Evolutionary conservation across 2,888 invertebrate species (phyloP).

Genomic region (Leucoma salicis): DNA sequence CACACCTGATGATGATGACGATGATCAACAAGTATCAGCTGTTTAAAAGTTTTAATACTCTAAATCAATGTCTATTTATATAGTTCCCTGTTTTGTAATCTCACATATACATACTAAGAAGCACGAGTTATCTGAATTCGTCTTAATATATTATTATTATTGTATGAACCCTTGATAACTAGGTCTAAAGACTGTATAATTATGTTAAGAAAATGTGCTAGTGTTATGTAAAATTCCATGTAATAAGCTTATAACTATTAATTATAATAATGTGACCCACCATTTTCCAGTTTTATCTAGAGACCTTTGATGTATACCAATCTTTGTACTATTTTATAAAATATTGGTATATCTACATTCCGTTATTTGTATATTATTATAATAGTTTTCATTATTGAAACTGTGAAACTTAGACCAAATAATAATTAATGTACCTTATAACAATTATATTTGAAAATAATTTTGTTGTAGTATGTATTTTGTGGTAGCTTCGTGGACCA

Average conservation of each 20-base stretch:
- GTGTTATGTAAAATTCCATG: slow-evolving; percentile 79
- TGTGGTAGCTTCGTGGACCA: slow-evolving; percentile 80
- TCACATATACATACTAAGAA: slow-evolving; percentile 71
- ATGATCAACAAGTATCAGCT: slow-evolving; percentile 79
- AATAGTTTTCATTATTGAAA: slow-evolving; percentile 76
- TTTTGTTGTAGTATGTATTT: slow-evolving; percentile 68
- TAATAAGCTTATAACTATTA: slow-evolving; percentile 52
- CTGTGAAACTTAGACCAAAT: slow-evolving; percentile 82
- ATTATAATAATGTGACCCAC: slow-evolving; percentile 76
- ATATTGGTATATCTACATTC: slow-evolving; percentile 78
- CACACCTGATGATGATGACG: slow-evolving; percentile 76
- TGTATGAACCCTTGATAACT: slow-evolving; percentile 75
- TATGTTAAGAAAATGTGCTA: slow-evolving; percentile 72
- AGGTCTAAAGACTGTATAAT: slow-evolving; percentile 82
- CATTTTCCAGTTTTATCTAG: slow-evolving; percentile 80
- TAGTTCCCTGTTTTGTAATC: slow-evolving; percentile 75
- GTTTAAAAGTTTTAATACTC: slow-evolving; percentile 69
- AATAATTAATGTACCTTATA: slow-evolving; percentile 82
- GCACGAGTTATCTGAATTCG: slow-evolving; percentile 73
- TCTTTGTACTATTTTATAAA: slow-evolving; percentile 60
- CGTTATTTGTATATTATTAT: slow-evolving; percentile 77
- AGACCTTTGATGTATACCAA: slow-evolving; percentile 73
- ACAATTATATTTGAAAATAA: slow-evolving; percentile 69
- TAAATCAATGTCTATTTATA: slow-evolving; percentile 71
- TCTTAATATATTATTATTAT: slow-evolving; percentile 61